These are phyloP conservation scores for Plagodis dolabraria DNA, from an alignment of 2,888 invertebrate species.

Conservation along the genomic window DNA sequence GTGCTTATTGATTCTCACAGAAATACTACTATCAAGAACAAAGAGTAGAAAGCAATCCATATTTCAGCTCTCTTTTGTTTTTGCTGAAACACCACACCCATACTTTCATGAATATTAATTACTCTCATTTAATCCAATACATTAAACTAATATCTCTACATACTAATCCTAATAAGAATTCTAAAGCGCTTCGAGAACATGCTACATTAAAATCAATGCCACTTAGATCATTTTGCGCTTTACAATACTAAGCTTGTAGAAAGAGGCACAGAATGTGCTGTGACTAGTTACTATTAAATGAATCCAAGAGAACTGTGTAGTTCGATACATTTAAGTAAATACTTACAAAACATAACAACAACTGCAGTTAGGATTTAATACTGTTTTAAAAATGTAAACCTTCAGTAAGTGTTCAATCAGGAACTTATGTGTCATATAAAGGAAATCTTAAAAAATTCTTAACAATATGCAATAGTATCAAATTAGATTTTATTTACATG, in stretches of 20 bases:
- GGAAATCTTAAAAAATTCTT: slow-evolving; percentile 6
- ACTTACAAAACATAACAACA: slow-evolving; percentile 4
- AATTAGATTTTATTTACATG: slow-evolving; percentile 22
- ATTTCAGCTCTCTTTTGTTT: slow-evolving; percentile 21
- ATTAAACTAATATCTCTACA: slow-evolving; percentile 29
- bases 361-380: slow-evolving; percentile 16
- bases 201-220: slow-evolving; percentile 37
- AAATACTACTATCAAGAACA: slow-evolving; percentile 55
- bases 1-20: slow-evolving; percentile 44
- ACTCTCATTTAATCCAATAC: slow-evolving; percentile 33
- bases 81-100: slow-evolving; percentile 24
- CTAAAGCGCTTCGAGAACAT: slow-evolving; percentile 49
- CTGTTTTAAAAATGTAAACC: slow-evolving; percentile 8
- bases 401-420: slow-evolving; percentile 6
- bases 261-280: slow-evolving; percentile 16
- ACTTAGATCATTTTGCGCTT: slow-evolving; percentile 26
- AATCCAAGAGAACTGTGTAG: slow-evolving; percentile 15
- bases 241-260: slow-evolving; percentile 15
- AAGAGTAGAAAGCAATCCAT: slow-evolving; percentile 57
- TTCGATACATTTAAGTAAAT: slow-evolving; percentile 10
- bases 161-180: slow-evolving; percentile 33
- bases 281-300: slow-evolving; percentile 23
- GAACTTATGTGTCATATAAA: slow-evolving; percentile 4
- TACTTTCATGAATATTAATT: slow-evolving; percentile 25
- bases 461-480: slow-evolving; percentile 19